phyloP scores from a whole-genome alignment of 2,113 vertebrate genomes.

The Scomber colias region DNA sequence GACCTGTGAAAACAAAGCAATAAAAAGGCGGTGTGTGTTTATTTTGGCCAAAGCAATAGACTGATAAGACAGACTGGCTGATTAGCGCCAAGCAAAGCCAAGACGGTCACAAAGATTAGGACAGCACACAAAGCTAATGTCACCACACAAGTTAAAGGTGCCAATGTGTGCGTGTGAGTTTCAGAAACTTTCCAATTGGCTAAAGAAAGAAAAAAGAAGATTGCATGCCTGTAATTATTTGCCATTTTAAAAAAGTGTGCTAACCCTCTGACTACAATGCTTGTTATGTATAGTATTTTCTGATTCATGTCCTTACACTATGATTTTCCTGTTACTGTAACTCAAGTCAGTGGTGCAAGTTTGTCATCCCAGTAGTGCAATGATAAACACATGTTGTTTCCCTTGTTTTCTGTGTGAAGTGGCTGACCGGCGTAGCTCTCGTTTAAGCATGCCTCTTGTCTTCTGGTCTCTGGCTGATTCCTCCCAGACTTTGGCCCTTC shows the following conservation, averaged over 20 bases:
- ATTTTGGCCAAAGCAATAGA: conserved; percentile 83
- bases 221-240: too few relatives aligned
- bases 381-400: conserved; percentile 57
- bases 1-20: conserved; percentile 85
- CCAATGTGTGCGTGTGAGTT: conserved; percentile 14
- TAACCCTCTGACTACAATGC: neutral
- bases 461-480: conserved; percentile 53
- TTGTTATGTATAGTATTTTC: conserved; percentile 36
- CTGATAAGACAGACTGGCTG: conserved; percentile 79
- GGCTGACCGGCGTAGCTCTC: conserved; percentile 45
- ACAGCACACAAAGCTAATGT: conserved; percentile 45
- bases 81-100: conserved; percentile 76
- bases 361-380: conserved; percentile 53
- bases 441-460: conserved; percentile 50
- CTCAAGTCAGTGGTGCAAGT: conserved; percentile 25
- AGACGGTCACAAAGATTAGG: conserved; percentile 71
- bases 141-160: conserved; percentile 51
- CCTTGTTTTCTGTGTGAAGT: conserved; percentile 50
- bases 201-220: too few relatives aligned
- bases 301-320: conserved; percentile 23
- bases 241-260: neutral
- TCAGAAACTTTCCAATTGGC: conserved; percentile 3
- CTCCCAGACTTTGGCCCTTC: conserved; percentile 57
- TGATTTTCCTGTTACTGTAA: conserved; percentile 35
- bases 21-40: conserved; percentile 83